phyloP scores from a whole-genome alignment of 1,140 invertebrate genomes.

The Saxidomus purpurata region DNA sequence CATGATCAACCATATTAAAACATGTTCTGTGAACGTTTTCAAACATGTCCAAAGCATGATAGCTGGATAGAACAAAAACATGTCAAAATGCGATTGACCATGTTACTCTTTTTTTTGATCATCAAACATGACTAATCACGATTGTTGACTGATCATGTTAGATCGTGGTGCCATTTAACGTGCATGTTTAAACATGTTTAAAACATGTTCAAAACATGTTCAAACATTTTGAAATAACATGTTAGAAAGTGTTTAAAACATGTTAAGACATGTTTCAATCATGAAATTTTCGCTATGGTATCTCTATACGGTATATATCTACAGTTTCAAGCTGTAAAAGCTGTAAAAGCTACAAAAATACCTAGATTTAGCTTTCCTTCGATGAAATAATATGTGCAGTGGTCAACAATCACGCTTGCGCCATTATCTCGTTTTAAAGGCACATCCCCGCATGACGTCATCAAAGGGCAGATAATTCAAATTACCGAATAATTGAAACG shows the following conservation, averaged over 20 bases:
- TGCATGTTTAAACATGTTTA: neutral
- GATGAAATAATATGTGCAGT: no score
- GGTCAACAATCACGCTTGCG: no score
- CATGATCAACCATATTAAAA: slow-evolving; percentile 17
- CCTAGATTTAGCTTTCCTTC: no score
- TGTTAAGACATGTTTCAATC: slow-evolving; percentile 23
- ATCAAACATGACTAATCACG: slow-evolving; percentile 1
- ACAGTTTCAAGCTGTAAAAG: no score
- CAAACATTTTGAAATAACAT: slow-evolving; percentile 38
- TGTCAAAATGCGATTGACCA: slow-evolving; percentile 32
- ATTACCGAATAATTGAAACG: no score
- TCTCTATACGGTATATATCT: no score
- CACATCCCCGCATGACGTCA: no score
- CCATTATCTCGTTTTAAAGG: no score
- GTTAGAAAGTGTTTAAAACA: slow-evolving; percentile 33
- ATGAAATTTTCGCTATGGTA: slow-evolving; percentile 10
- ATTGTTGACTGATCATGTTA: slow-evolving; percentile 12
- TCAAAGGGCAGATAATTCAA: no score
- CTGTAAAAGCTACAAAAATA: no score
- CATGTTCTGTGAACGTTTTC: neutral
- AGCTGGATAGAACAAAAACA: slow-evolving; percentile 33
- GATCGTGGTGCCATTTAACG: neutral
- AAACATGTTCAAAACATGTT: slow-evolving; percentile 18
- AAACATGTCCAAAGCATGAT: slow-evolving; percentile 9
- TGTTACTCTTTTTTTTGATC: slow-evolving; percentile 27